Conservation (phyloP, 1,140 invertebrate species). For the Drosophila azteca region DNA sequence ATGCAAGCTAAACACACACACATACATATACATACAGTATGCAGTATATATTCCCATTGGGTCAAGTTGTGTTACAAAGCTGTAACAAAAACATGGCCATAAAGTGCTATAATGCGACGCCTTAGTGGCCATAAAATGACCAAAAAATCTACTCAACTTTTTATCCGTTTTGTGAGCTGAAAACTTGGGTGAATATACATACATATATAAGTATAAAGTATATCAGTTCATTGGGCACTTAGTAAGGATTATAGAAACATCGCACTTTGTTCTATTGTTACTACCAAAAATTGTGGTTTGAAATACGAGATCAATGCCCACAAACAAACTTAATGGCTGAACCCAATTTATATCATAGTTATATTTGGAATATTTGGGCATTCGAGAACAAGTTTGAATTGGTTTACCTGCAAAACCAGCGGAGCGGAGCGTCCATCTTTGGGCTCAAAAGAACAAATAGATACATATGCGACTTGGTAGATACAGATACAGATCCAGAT, state of each 20-base stretch:
- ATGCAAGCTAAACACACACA: conserved; percentile 8
- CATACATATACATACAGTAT: background rate
- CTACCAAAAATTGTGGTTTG: too few relatives aligned
- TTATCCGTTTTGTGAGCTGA: background rate
- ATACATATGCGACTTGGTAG: background rate
- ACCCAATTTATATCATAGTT: conserved; percentile 32
- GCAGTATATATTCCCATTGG: conserved; percentile 13
- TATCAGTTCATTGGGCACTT: too few relatives aligned
- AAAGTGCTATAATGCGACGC: conserved; percentile 45
- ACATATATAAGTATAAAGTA: too few relatives aligned
- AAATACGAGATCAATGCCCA: background rate
- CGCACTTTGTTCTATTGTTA: too few relatives aligned
- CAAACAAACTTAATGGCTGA: conserved; percentile 10
- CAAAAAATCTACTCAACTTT: background rate
- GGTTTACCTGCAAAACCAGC: conserved; percentile 45
- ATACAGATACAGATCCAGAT: conserved; percentile 9
- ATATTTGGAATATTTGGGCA: conserved; percentile 9
- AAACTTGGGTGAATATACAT: background rate
- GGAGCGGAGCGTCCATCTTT: conserved; percentile 9
- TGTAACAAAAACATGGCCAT: conserved; percentile 27
- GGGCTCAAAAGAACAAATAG: conserved; percentile 21
- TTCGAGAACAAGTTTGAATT: conserved; percentile 38
- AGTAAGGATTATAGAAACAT: too few relatives aligned
- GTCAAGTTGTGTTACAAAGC: conserved; percentile 33
- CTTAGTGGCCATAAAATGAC: conserved; percentile 29